Base-by-base conservation (phyloP, 2,113 vertebrate genomes). In the Terrapene triunguis region DNA sequence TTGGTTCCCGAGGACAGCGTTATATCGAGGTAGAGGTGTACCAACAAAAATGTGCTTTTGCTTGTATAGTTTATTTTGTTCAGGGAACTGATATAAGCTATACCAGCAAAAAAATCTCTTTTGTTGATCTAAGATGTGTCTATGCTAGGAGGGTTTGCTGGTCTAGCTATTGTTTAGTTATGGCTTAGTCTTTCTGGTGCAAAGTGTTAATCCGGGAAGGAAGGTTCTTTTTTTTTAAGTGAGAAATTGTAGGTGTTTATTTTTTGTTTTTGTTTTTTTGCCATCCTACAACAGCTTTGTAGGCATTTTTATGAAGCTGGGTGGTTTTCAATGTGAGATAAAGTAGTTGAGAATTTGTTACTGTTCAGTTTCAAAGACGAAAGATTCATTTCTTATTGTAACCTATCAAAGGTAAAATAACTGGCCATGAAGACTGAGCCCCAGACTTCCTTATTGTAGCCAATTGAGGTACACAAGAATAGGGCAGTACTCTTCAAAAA, bases 271-370 rank as follows among this genome's bases (percentile, higher is more conserved):
- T 74, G 14, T 81, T 42, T 42, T n/a, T 74, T 92, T 11, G 38
- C 3, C 85, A n/a, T 79, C 80, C 76, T 59, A 81, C 85, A 42
- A 1, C 11, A 51, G 62, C 88, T 72, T 53, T 3, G 16, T 57
- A 81, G 95, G 81, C 85, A 92, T 92, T 81, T 93, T 96, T 91
- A 80, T 0, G 29, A 0, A 72, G 1, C 38, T 74, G 81, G 0
- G 0, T 3, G 13, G 0, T 42, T 90, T 76, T 29, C 59, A 2
- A 0, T 0, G 0, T 92, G 94, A 91, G 0, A 6, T 48, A 47
- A 90, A 87, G 69, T 84, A 85, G 88, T 89, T 88, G 55, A 27
- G 86, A 83, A 74, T 91, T 89, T 69, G n/a, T 12, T 87, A 54
- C 72, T 82, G n/a, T 82, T 38, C 10, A 38, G 9, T 29, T 86